Base-by-base conservation (phyloP, 2,113 vertebrate species). In the Eptatretus burgeri region DNA sequence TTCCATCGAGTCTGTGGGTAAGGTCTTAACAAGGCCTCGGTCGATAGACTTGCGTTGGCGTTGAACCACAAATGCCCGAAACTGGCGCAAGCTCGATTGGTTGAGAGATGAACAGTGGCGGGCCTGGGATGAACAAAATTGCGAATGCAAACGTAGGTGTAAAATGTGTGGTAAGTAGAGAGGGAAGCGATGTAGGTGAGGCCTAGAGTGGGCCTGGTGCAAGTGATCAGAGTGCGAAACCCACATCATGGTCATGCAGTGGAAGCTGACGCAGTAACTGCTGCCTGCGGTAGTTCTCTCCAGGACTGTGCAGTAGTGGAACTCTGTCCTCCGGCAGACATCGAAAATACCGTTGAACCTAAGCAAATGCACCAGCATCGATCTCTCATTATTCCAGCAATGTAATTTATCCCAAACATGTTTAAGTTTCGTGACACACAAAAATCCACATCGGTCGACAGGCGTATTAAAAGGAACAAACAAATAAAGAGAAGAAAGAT, bases 231-330 rank as follows among this genome's bases (percentile, higher is more conserved):
- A n/a, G n/a, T n/a, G n/a, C n/a, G n/a, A n/a, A n/a, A n/a, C n/a
- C n/a, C 52, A 56, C 52, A 14, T 56, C 52, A 17, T 56, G 52
- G 52, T 56, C 52, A 17, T 56, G 52, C 18, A 17, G 52, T 17
- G 52, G 52, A 17, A 56, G 52, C 52, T 56, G 52, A 17, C 52
- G 52, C 52, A 56, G 52, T 17, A 56, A 17, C 52, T 56, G 52
- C 5, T 17, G 52, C 52, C 14, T 17, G 52, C 52, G 52, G 52
- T 56, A 17, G 5, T 17, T 14, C 52, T 56, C 52, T 7, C 52
- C 52, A 17, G 9, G 14, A 17, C 52, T 56, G 52, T 17, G 14
- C 52, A 56, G 14, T 17, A 56, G 52, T 17, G 52, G 52, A 14
- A 56, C 52, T 14, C 52, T 14, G 52, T 56, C 52, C 8, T 56